A percentile compares a stretch with the other conserved stretches of the same genome.
Conservation (phyloP, 30 jellyfish, hydroid and myxozoan species). For the Rhopilema esculentum region DNA sequence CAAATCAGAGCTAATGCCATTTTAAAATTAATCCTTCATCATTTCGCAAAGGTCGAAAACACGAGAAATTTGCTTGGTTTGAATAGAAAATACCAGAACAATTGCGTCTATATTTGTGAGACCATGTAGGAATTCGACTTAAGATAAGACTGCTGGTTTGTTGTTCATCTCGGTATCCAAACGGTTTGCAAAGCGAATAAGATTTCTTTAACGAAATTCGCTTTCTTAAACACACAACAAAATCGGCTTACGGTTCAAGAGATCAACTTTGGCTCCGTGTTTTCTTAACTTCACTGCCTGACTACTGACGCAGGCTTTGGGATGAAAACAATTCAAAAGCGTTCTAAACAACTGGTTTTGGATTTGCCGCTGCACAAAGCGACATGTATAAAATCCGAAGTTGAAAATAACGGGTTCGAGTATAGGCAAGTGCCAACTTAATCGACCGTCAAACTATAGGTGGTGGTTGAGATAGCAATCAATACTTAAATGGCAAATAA, state of each 20-base stretch:
- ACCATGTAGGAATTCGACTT: neutral
- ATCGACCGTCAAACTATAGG: neutral
- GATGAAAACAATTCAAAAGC: neutral
- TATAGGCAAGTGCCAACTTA: neutral
- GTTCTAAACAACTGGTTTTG: neutral
- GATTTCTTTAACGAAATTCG: conserved; percentile 9
- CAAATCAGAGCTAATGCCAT: neutral
- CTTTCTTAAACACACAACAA: conserved; percentile 13
- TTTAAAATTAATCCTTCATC: neutral
- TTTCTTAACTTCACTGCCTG: neutral
- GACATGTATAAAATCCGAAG: neutral
- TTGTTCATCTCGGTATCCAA: conserved; percentile 30
- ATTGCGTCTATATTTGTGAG: neutral
- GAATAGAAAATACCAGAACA: neutral
- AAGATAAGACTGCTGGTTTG: conserved; percentile 17
- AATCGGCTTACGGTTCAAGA: conserved; percentile 36
- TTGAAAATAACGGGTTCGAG: no score
- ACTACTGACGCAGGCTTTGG: neutral
- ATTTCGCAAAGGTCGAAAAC: neutral
- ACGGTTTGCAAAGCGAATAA: conserved; percentile 23
- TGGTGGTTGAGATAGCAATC: neutral
- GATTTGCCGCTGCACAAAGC: neutral
- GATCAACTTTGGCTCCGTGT: conserved; percentile 34
- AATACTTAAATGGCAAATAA: neutral
- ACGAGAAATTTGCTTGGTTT: neutral